Base-by-base conservation (phyloP, 1,140 invertebrate genomes). In the Pseudoatta argentina region DNA sequence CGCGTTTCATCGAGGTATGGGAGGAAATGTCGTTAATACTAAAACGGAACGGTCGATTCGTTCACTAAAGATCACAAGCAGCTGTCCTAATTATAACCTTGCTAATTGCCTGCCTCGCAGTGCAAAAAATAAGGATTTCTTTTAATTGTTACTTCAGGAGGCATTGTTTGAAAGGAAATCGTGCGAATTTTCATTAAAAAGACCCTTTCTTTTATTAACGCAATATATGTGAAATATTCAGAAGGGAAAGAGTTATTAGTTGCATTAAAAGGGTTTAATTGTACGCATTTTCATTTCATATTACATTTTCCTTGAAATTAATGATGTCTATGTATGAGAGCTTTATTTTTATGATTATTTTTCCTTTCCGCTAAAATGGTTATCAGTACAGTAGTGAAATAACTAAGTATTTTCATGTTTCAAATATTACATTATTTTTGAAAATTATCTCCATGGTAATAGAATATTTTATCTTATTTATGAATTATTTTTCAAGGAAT, bases 81-180 rank as follows among this genome's bases (percentile, higher is more conserved):
- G 51, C 79, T 27, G 39, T 48, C 21, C 69, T 73, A 83, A 83
- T 83, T 83, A 61, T 24, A 48, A 75, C 0, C 24, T 10, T 18
- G 24, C 69, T 83, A 73, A 83, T 83, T 75, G 69, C 24, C 55
- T 24, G 24, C 24, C 1, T 5, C 3, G 69, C 69, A 4, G 10
- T n/a, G 48, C 14, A 48, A 24, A 24, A 24, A 24, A 73, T 69
- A 59, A 21, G 21, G 24, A 59, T 73, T 72, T 18, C 69, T 59
- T 73, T 27, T 81, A 16, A 55, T 61, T 24, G 12, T 24, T 30
- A n/a, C 8, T 48, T 61, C 24, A 27, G 12, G 44, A n/a, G n/a
- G 21, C 51, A 44, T 82, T 59, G 78, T 79, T 55, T 0, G 77
- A 57, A 51, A 57, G n/a, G 44, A 63, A 67, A 51, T 34, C 8